phyloP scores from a whole-genome alignment of 92 coral and sea anemone species.

The Epizoanthus illoricatus region DNA sequence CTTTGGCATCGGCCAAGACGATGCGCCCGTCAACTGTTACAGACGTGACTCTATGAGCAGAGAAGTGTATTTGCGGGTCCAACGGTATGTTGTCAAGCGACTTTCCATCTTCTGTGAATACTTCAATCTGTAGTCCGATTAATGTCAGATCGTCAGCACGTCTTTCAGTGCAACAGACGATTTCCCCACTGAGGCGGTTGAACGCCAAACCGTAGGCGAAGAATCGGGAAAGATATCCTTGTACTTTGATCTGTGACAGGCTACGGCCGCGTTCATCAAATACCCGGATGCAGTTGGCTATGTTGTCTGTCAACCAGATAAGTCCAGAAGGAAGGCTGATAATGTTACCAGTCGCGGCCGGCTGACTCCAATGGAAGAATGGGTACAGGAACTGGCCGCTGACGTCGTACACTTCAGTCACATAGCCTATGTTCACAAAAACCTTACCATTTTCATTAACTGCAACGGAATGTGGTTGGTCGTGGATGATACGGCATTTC shows the following conservation, averaged over 20 bases:
- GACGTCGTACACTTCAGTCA: background rate
- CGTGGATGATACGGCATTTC: background rate
- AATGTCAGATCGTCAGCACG: background rate
- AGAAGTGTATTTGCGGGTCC: background rate
- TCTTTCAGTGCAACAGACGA: slow-evolving; percentile 15
- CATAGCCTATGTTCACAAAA: background rate
- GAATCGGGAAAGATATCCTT: background rate
- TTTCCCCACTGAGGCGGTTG: slow-evolving; percentile 1
- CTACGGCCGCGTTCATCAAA: slow-evolving; percentile 3
- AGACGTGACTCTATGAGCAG: too few relatives aligned
- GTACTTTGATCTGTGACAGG: background rate
- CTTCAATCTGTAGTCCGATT: background rate
- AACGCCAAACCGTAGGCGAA: background rate
- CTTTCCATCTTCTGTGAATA: slow-evolving; percentile 11
- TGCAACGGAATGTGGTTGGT: background rate
- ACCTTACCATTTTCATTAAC: slow-evolving; percentile 5
- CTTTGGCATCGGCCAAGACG: too few relatives aligned
- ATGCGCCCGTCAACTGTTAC: too few relatives aligned
- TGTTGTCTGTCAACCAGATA: background rate
- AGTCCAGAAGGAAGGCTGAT: background rate
- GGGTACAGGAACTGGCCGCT: background rate
- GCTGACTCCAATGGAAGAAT: background rate
- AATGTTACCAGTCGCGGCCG: background rate
- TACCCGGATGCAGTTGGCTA: slow-evolving; percentile 4
- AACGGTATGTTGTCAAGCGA: background rate